Conservation (phyloP, 2,797 vertebrate species). For the Enteromius afrohamiltoni region DNA sequence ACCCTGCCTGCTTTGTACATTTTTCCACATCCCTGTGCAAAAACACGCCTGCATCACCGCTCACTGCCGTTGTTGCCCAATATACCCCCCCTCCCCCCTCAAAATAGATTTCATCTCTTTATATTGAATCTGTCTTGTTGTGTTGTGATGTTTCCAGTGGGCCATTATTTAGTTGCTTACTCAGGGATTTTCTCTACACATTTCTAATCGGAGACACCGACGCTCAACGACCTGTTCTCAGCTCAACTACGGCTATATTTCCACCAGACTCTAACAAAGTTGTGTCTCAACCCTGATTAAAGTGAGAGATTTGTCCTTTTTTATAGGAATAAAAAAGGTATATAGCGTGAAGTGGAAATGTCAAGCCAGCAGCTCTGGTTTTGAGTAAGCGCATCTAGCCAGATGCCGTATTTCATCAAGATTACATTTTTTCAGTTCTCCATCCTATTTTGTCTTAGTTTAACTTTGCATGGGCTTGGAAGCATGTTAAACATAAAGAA, state of each 20-base stretch:
- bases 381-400: slow-evolving; percentile 45
- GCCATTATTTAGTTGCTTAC: slow-evolving; percentile 61
- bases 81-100: slow-evolving; percentile 5
- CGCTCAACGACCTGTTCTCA: slow-evolving; percentile 23
- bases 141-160: slow-evolving; percentile 50
- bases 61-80: slow-evolving; percentile 49
- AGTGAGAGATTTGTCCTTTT: slow-evolving; percentile 40
- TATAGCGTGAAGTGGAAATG: slow-evolving; percentile 28
- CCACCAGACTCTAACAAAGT: slow-evolving; percentile 40
- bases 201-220: slow-evolving; percentile 53
- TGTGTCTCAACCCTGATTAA: slow-evolving; percentile 53
- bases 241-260: slow-evolving; percentile 43
- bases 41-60: slow-evolving; percentile 30
- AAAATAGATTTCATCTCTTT: slow-evolving; percentile 58
- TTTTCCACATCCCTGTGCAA: slow-evolving; percentile 33
- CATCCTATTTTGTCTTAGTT: slow-evolving; percentile 37
- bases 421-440: slow-evolving; percentile 20
- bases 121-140: slow-evolving; percentile 59
- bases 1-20: slow-evolving; percentile 11
- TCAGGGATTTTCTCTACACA: slow-evolving; percentile 56
- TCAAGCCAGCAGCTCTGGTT: slow-evolving; percentile 34
- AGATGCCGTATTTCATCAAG: slow-evolving; percentile 23
- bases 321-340: background rate
- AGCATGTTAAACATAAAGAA: slow-evolving; percentile 20
- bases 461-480: slow-evolving; percentile 2